Percentiles rank a stretch among this genome's conserved stretches.
Evolutionary conservation across 2,113 vertebrate genomes (phyloP).

Genomic region (Chauna torquata): DNA sequence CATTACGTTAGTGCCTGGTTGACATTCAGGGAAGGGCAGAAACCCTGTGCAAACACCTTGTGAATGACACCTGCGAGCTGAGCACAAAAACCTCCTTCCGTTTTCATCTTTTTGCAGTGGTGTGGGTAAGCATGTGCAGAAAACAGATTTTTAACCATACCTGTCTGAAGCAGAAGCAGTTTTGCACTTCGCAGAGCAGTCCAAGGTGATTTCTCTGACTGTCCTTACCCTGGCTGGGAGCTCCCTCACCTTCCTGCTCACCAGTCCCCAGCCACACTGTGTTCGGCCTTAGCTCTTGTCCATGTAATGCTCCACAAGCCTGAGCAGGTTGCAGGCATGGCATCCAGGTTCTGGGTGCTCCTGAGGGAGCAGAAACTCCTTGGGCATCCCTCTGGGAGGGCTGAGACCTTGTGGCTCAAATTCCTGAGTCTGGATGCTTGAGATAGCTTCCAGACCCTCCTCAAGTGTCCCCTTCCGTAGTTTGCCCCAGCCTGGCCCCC

Average conservation of each 20-base stretch:
- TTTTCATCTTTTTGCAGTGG: neutral
- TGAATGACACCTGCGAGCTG: neutral
- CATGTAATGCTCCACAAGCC: neutral
- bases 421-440: neutral
- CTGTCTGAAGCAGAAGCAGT: neutral
- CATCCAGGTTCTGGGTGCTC: neutral
- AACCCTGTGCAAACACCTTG: neutral
- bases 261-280: neutral
- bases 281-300: neutral
- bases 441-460: neutral
- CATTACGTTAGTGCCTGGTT: neutral
- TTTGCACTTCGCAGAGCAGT: neutral
- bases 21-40: neutral
- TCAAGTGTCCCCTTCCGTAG: neutral
- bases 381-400: neutral
- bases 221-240: neutral
- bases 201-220: neutral
- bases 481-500: neutral
- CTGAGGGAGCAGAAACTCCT: too few relatives aligned
- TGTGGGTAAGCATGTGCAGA: neutral
- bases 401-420: neutral
- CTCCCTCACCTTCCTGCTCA: neutral
- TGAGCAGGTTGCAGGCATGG: neutral
- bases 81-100: neutral
- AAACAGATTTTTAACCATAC: neutral